These are phyloP conservation scores for Pseudorhombus dupliciocellatus DNA, from an alignment of 2,113 vertebrate species.

Conservation along the genomic window DNA sequence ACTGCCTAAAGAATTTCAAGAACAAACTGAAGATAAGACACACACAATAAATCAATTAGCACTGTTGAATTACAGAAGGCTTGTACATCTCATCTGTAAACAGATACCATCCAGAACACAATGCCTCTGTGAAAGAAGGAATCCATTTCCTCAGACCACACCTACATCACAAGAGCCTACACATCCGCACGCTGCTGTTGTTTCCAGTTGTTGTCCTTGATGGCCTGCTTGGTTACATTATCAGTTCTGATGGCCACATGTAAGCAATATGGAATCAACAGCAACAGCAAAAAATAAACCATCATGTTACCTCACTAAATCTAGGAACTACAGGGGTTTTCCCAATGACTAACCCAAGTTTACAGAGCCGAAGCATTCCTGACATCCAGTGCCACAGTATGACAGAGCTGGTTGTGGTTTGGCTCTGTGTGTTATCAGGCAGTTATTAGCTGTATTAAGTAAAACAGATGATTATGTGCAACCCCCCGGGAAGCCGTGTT, in stretches of 20 bases:
- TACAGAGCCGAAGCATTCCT: constrained; percentile 43
- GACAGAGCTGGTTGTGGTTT: constrained; percentile 38
- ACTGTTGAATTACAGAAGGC: neutral
- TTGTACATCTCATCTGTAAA: constrained; percentile 14
- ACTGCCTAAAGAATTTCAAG: constrained; percentile 7
- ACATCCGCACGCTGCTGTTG: constrained; percentile 38
- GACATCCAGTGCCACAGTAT: constrained; percentile 9
- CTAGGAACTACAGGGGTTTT: constrained; percentile 44
- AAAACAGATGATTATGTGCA: constrained; percentile 10
- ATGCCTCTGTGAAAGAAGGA: constrained; percentile 30
- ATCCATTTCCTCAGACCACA: constrained; percentile 44
- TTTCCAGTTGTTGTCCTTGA: constrained; percentile 34
- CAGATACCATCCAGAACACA: constrained; percentile 32
- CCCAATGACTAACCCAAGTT: constrained; percentile 54
- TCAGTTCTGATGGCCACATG: constrained; percentile 36
- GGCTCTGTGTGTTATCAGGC: constrained; percentile 13
- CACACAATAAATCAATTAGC: constrained; percentile 4
- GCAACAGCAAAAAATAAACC: constrained; percentile 41
- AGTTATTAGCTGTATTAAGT: constrained; percentile 25
- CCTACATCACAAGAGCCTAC: constrained; percentile 30
- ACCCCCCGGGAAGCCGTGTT: constrained; percentile 1
- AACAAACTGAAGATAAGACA: neutral
- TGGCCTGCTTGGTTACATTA: constrained; percentile 36
- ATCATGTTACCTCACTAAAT: constrained; percentile 45
- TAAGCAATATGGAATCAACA: constrained; percentile 35